Evolutionary conservation across 2,888 invertebrate genomes (phyloP).

Genomic region (Perdita meconis): DNA sequence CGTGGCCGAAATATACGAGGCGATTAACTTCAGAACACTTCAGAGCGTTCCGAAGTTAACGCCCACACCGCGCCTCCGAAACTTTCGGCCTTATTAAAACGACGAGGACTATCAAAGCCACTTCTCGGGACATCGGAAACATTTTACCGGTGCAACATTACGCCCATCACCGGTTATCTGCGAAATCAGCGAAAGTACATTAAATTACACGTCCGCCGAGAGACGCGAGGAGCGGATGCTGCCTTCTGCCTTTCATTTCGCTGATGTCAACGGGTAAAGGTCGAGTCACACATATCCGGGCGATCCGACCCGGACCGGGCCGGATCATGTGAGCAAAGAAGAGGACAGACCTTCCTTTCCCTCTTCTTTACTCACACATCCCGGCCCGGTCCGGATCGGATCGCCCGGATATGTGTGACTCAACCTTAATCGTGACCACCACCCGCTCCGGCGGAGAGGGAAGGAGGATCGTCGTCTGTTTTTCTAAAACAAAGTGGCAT

Average conservation of each 20-base stretch:
- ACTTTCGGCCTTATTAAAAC: conserved; percentile 49
- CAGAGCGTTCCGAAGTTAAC: conserved; percentile 24
- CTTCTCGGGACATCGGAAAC: conserved; percentile 53
- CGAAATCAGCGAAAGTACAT: conserved; percentile 53
- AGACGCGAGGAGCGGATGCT: conserved; percentile 17
- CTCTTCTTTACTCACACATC: no score
- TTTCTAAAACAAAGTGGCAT: conserved; percentile 2
- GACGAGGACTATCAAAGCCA: conserved; percentile 48
- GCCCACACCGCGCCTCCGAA: conserved; percentile 37
- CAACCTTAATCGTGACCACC: conserved; percentile 31
- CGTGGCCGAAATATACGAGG: conserved; percentile 46
- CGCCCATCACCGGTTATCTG: conserved; percentile 50
- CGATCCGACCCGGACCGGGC: no score
- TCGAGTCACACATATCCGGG: no score
- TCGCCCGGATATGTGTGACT: no score
- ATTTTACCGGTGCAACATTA: conserved; percentile 50
- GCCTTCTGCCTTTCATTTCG: conserved; percentile 39
- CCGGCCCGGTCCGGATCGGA: no score
- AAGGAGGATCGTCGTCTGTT: conserved; percentile 10
- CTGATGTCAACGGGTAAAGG: conserved; percentile 44
- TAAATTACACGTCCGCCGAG: conserved; percentile 49
- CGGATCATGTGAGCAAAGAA: no score
- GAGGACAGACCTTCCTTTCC: no score
- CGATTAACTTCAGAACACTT: conserved; percentile 48
- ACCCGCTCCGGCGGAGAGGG: not conserved